A percentile compares a stretch with the other conserved stretches of the same genome.
phyloP scores from a whole-genome alignment of 2,113 vertebrate species.

The Xenotilapia longispinis region DNA sequence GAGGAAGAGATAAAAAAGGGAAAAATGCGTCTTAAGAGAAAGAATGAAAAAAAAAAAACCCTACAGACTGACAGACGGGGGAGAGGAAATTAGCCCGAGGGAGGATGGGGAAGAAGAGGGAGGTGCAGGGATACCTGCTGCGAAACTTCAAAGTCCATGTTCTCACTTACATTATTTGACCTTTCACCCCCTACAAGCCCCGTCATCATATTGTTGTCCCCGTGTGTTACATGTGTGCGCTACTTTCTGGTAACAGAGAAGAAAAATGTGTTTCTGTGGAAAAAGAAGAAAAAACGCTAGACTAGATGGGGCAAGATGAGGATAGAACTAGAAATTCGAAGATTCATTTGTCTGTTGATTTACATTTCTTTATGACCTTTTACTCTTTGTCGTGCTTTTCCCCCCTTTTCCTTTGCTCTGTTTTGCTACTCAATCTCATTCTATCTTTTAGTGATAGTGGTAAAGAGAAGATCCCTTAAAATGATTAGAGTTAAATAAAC shows the following conservation, averaged over 20 bases:
- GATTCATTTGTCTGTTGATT: not conserved
- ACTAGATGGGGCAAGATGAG: not conserved
- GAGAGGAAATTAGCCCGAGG: conserved; percentile 8
- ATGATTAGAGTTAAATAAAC: conserved; percentile 67
- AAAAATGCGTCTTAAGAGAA: not conserved
- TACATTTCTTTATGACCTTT: conserved; percentile 11
- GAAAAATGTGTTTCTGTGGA: not conserved
- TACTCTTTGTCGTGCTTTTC: not conserved
- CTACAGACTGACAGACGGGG: not conserved
- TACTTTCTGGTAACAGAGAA: not conserved
- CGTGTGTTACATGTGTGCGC: not conserved
- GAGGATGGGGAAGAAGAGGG: conserved; percentile 21
- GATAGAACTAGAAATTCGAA: not conserved
- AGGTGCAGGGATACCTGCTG: conserved; percentile 40
- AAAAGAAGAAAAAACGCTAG: not conserved
- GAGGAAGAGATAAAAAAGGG: not conserved
- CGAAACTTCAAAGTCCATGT: conserved; percentile 63
- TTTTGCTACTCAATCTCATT: conserved; percentile 11
- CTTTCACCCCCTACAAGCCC: conserved; percentile 33
- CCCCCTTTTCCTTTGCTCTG: not conserved
- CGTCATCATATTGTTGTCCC: conserved; percentile 26
- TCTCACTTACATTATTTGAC: conserved; percentile 64
- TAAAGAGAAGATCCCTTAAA: conserved; percentile 60
- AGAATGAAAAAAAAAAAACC: not conserved
- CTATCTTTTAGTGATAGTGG: conserved; percentile 30